Evolutionary conservation across 2,888 invertebrate genomes (phyloP), one percentile per base, ranked within the genome.

Genomic region (Melanchra persicariae): DNA sequence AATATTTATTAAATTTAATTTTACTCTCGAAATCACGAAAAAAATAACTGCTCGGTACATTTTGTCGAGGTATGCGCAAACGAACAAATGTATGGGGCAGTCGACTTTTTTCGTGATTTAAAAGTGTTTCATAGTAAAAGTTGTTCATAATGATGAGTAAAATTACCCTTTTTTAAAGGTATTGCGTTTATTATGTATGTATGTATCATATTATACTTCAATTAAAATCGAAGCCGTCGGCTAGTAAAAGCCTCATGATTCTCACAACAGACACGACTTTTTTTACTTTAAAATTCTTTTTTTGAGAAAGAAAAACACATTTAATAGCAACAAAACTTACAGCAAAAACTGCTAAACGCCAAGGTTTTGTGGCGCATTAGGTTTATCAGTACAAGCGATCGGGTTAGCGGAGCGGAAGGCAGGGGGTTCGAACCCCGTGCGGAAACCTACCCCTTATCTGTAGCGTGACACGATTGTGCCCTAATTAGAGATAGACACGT

Each of bases 331-430:
- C 40, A 83, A 74, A 80, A 80, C 79, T 58, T 69, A 60, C 30
- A 69, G 76, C 55, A 81, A 87, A 88, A 89, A 89, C 83, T 77
- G 74, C 71, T 88, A 86, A 87, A 87, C 79, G 75, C 62, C 67
- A 75, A 71, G 70, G 65, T 84, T 87, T 85, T 89, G 88, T 87
- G 87, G 90, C 91, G 90, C 90, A 90, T 92, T 91, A 87, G 82
- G 67, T 77, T 88, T 91, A 91, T 91, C 91, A 74, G 70, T 67
- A 82, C 83, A 84, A 72, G 79, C 67, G 84, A 91, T 90, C 91
- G 73, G 77, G 78, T 79, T 77, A 84, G 74, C 79, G 84, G 77
- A 52, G 83, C 79, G 82, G 86, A 84, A 85, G 80, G 62, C 60
- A n/a, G 63, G 64, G 62, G 76, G 70, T 78, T 82, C 72, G 66